Conservation (phyloP, 2,888 invertebrate species). For the Argyresthia albistria region DNA sequence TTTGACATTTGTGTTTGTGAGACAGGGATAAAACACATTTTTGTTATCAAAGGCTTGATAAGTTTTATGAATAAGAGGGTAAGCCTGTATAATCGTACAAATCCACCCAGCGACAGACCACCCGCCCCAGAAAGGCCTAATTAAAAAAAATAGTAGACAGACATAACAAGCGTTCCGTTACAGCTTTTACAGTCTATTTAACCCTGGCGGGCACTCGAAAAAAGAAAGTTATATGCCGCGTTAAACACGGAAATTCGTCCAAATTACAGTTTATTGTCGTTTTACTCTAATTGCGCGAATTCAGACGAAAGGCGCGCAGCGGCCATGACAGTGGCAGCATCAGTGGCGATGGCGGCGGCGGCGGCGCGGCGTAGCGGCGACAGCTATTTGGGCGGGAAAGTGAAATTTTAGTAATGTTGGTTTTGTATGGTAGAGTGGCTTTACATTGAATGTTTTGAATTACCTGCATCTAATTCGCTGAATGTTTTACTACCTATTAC, state of each 20-base stretch:
- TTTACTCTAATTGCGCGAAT: slow-evolving; percentile 59
- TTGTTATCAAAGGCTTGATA: too few relatives aligned
- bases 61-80: too few relatives aligned
- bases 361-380: slow-evolving; percentile 34
- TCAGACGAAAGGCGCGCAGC: slow-evolving; percentile 31
- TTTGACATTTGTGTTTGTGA: too few relatives aligned
- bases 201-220: slow-evolving; percentile 35
- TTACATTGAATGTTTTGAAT: not conserved
- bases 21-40: too few relatives aligned
- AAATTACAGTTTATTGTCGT: slow-evolving; percentile 58
- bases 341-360: not conserved
- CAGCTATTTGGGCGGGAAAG: slow-evolving; percentile 44
- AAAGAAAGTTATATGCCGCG: slow-evolving; percentile 61
- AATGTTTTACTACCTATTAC: too few relatives aligned
- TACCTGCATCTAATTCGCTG: too few relatives aligned
- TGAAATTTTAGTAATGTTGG: slow-evolving; percentile 13
- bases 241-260: slow-evolving; percentile 56
- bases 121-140: not conserved
- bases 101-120: not conserved
- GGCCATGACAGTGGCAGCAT: slow-evolving; percentile 30
- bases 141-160: slow-evolving; percentile 2
- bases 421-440: not conserved
- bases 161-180: slow-evolving; percentile 8
- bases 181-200: slow-evolving; percentile 61
- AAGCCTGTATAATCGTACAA: too few relatives aligned